Conservation (phyloP, 2,888 invertebrate species). For the Polyommatus iphigenia region DNA sequence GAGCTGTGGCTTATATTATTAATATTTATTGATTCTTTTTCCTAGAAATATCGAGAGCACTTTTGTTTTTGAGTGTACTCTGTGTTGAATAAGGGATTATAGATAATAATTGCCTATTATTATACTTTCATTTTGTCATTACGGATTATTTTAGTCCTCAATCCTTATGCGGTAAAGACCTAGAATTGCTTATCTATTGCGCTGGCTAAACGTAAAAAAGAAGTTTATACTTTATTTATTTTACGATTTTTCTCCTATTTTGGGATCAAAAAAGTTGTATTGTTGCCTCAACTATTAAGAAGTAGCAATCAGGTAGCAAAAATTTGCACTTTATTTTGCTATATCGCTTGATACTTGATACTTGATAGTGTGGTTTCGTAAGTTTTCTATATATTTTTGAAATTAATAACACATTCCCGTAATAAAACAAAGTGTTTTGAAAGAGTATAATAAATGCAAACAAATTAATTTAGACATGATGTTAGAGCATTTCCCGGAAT, state of each 20-base stretch:
- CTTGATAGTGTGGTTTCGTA: too few relatives aligned
- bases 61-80: not conserved
- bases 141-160: not conserved
- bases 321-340: too few relatives aligned
- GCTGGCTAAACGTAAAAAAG: not conserved
- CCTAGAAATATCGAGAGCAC: not conserved
- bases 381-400: not conserved
- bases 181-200: not conserved
- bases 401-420: not conserved
- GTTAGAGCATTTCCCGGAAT: not conserved
- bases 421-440: not conserved
- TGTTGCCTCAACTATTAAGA: too few relatives aligned
- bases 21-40: conserved; percentile 9
- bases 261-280: not conserved
- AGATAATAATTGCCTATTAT: conserved; percentile 1
- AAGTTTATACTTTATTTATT: not conserved
- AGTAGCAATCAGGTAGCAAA: too few relatives aligned
- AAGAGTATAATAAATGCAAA: not conserved
- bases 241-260: not conserved
- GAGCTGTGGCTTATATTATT: conserved; percentile 3
- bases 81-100: not conserved
- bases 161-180: not conserved
- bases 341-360: too few relatives aligned
- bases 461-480: not conserved
- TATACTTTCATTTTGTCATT: not conserved